These are phyloP conservation scores for Caerostris darwini DNA, from an alignment of 1,140 invertebrate species.

Conservation along the genomic window DNA sequence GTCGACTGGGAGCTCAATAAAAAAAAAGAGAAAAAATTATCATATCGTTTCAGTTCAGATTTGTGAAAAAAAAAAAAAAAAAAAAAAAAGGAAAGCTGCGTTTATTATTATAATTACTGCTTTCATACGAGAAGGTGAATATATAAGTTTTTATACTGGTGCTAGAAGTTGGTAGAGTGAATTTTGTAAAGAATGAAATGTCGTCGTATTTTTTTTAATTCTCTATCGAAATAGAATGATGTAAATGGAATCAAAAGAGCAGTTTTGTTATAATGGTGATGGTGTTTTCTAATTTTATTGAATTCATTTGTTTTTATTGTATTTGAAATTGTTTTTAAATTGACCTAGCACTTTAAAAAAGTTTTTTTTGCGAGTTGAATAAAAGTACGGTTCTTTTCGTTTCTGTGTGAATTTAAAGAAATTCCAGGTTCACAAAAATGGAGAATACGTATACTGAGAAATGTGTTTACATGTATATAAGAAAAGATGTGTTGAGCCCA, in stretches of 20 bases:
- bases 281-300: constrained; percentile 21
- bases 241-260: constrained; percentile 42
- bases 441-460: too few species aligned
- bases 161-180: constrained; percentile 58
- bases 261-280: constrained; percentile 43
- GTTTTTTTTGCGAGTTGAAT: constrained; percentile 8
- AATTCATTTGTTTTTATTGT: constrained; percentile 14
- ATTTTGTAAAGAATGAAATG: constrained; percentile 58
- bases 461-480: too few species aligned
- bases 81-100: background rate
- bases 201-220: constrained; percentile 39
- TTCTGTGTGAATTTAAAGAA: background rate
- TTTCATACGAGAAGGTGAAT: constrained; percentile 43
- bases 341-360: constrained; percentile 4
- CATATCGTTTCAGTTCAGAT: constrained; percentile 64
- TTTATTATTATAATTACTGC: constrained; percentile 39
- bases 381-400: constrained; percentile 1
- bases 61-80: constrained; percentile 1
- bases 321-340: constrained; percentile 28
- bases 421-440: background rate
- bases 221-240: constrained; percentile 14
- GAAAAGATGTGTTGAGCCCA: too few species aligned
- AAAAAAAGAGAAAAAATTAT: constrained; percentile 61
- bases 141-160: constrained; percentile 66
- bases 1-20: constrained; percentile 66